Conservation (phyloP, 2,797 vertebrate genomes). For the Myotis myotis region DNA sequence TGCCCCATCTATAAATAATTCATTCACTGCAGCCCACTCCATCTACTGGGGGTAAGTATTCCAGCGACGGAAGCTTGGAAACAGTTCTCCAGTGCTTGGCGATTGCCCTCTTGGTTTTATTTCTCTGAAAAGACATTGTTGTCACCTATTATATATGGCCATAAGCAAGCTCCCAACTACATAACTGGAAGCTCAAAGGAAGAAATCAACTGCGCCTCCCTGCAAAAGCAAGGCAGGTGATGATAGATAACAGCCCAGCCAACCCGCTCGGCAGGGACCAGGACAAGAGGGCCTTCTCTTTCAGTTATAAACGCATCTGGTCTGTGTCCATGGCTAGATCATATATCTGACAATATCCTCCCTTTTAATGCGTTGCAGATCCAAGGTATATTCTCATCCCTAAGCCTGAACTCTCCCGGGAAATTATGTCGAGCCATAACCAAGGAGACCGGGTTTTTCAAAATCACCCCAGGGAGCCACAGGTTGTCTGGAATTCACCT, state of each 20-base stretch:
- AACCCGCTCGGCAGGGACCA: slow-evolving; percentile 58
- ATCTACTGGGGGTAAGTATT: background rate
- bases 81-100: background rate
- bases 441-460: slow-evolving; percentile 66
- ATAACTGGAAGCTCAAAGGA: slow-evolving; percentile 46
- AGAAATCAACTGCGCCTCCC: slow-evolving; percentile 64
- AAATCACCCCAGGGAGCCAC: background rate
- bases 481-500: background rate
- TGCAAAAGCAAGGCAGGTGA: slow-evolving; percentile 72
- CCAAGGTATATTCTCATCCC: slow-evolving; percentile 82
- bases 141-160: slow-evolving; percentile 53
- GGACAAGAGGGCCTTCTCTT: slow-evolving; percentile 70
- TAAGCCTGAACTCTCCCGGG: slow-evolving; percentile 81
- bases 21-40: background rate
- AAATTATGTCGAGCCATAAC: slow-evolving; percentile 74
- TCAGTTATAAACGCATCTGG: slow-evolving; percentile 80
- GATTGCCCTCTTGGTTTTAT: background rate
- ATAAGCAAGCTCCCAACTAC: slow-evolving; percentile 60
- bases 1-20: slow-evolving; percentile 23
- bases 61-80: background rate
- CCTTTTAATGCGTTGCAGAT: slow-evolving; percentile 83
- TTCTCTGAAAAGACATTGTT: slow-evolving; percentile 58
- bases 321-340: slow-evolving; percentile 82
- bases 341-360: slow-evolving; percentile 83
- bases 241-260: slow-evolving; percentile 80